phyloP scores from a whole-genome alignment of 2,113 vertebrate genomes.

The Crocuta crocuta region DNA sequence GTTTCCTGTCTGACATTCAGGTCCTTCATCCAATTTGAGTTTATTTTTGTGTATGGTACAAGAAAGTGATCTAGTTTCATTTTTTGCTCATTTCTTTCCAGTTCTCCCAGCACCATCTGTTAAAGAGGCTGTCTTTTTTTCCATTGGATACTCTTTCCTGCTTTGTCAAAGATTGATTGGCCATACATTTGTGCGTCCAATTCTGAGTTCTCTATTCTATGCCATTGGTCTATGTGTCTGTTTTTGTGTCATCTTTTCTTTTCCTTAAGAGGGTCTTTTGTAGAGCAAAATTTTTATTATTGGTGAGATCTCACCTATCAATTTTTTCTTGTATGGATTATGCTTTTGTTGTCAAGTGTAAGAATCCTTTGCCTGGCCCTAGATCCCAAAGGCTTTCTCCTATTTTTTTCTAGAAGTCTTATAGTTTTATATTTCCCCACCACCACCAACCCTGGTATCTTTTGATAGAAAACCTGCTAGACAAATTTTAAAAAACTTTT shows the following conservation, averaged over 20 bases:
- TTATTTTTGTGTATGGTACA: no score
- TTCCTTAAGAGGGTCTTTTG: not conserved
- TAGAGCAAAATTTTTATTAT: not conserved
- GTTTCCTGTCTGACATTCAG: no score
- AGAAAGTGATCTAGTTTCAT: no score
- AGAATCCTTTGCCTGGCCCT: not conserved
- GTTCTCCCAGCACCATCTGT: no score
- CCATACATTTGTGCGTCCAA: accelerated
- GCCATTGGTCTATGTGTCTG: no score
- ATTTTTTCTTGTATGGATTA: not conserved
- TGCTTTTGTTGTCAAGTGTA: not conserved
- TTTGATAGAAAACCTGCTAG: not conserved
- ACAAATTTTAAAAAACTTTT: not conserved
- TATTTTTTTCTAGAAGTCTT: not conserved
- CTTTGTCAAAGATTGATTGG: no score
- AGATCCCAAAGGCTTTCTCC: not conserved
- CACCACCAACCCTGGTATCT: not conserved
- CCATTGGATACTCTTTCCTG: no score
- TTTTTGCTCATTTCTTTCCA: no score
- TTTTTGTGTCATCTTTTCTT: no score
- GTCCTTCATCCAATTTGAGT: no score
- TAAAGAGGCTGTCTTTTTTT: no score
- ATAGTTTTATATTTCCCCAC: not conserved
- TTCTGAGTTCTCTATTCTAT: no score
- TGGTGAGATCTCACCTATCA: not conserved